phyloP scores from a whole-genome alignment of 1,140 invertebrate genomes.

The Drosophila dunni region DNA sequence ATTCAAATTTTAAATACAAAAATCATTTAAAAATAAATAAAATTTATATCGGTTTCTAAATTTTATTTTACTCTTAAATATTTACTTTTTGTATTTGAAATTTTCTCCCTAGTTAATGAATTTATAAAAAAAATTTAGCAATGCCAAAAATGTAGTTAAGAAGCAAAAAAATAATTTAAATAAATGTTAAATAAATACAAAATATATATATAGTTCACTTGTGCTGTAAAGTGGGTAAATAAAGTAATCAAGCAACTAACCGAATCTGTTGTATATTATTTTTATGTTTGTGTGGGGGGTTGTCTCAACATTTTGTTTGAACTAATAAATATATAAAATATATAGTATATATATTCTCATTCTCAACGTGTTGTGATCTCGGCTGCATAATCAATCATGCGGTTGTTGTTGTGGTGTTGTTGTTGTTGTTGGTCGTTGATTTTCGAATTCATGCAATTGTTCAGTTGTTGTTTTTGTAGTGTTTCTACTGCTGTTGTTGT shows the following conservation, averaged over 20 bases:
- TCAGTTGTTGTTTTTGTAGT: constrained; percentile 33
- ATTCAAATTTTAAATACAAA: too few relatives aligned
- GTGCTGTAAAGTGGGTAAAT: neutral
- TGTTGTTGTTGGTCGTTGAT: constrained; percentile 47
- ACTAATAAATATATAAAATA: constrained; percentile 33
- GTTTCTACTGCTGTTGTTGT: constrained; percentile 36
- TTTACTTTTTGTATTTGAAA: too few relatives aligned
- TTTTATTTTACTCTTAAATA: too few relatives aligned
- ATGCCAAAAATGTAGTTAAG: too few relatives aligned
- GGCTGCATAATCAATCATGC: neutral
- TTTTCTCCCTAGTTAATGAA: too few relatives aligned
- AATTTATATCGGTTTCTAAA: too few relatives aligned
- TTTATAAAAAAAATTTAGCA: too few relatives aligned
- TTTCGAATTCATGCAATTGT: constrained; percentile 30
- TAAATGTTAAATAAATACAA: too few relatives aligned
- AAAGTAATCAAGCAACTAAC: constrained; percentile 41
- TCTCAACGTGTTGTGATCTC: constrained; percentile 34
- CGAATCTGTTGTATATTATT: constrained; percentile 45
- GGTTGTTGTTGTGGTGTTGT: constrained; percentile 38
- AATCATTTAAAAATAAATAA: too few relatives aligned
- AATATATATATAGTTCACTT: too few relatives aligned
- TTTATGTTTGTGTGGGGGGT: constrained; percentile 11
- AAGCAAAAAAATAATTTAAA: too few relatives aligned
- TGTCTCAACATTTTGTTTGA: constrained; percentile 27
- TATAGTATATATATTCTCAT: constrained; percentile 31